Conservation (phyloP, 2,113 vertebrate genomes). For the Oncorhynchus masou region DNA sequence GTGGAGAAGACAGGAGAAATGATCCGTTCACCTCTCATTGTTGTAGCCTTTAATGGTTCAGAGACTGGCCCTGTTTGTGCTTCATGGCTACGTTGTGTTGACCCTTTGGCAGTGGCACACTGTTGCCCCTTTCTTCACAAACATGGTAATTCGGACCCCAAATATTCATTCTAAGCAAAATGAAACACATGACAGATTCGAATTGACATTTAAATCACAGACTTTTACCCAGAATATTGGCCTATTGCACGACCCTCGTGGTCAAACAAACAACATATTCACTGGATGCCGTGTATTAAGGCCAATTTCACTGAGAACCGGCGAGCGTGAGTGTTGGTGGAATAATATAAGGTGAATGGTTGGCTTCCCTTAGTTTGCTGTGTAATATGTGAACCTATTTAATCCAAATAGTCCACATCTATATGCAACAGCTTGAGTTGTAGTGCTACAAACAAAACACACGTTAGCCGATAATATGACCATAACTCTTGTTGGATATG, state of each 20-base stretch:
- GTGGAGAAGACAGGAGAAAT: neutral
- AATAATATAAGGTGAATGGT: neutral
- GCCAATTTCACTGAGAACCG: neutral
- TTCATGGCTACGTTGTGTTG: neutral
- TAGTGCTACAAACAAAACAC: neutral
- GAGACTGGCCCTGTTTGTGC: neutral
- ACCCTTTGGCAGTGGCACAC: neutral
- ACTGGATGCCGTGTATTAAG: neutral
- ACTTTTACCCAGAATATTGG: neutral
- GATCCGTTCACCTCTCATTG: neutral
- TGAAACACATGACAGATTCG: neutral
- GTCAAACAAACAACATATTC: neutral
- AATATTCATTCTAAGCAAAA: neutral
- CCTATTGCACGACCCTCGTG: neutral
- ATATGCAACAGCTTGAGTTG: neutral
- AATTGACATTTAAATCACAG: neutral
- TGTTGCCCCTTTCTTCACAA: neutral
- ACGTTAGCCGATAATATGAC: neutral
- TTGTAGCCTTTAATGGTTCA: neutral
- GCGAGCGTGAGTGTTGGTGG: neutral
- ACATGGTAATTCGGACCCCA: neutral
- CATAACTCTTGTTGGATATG: neutral
- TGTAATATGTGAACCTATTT: neutral
- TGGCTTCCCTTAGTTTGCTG: neutral
- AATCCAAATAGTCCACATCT: neutral